Base-by-base conservation (phyloP, 2,888 invertebrate species). In the Gortyna flavago region DNA sequence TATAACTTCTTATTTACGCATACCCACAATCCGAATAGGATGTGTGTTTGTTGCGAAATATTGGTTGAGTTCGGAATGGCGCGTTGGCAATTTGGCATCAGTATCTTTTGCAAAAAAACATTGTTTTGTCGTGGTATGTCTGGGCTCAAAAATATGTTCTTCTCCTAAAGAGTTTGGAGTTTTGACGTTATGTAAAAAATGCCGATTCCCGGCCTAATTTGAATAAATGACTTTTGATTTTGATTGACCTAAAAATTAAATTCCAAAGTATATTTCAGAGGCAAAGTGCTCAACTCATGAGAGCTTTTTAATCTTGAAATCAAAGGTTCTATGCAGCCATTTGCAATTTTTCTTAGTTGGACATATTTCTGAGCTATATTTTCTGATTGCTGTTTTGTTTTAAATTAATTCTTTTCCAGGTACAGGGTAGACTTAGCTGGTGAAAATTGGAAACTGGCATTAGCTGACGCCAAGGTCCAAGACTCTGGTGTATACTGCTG, bases 401-500 rank as follows among this genome's bases (percentile, higher is more conserved):
- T 2, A 75, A 38, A 16, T 35, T 18, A 25, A 48, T 61, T 41
- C 8, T 11, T 62, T 75, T 89, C 6, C 69, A 97, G 97, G 91
- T 97, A 95, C 79, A 92, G 94, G 87, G 95, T 96, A 71, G 96
- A 97, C 71, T 90, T 96, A 77, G 95, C 95, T 0, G 96, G 95
- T 7, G 96, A 96, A 69, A 96, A 95, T 79, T 97, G 97, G 97
- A 94, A 95, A 72, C 85, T 97, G 67, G 92, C 93, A 2, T 85
- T 97, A 25, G 87, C 92, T 0, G 94, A 95, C 51, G 96, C 95
- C 0, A 95, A 92, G 81, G 92, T 93, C 0, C 93, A 93, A 51
- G 97, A 97, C 79, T 96, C 97, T 0, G 97, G 96, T 0, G 92
- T 94, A 1, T 97, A 97, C 84, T 95, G 96, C 85, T 97, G 97